Base-by-base conservation (phyloP, 53 echinoderm and acorn worm genomes). In the Holothuria scabra region DNA sequence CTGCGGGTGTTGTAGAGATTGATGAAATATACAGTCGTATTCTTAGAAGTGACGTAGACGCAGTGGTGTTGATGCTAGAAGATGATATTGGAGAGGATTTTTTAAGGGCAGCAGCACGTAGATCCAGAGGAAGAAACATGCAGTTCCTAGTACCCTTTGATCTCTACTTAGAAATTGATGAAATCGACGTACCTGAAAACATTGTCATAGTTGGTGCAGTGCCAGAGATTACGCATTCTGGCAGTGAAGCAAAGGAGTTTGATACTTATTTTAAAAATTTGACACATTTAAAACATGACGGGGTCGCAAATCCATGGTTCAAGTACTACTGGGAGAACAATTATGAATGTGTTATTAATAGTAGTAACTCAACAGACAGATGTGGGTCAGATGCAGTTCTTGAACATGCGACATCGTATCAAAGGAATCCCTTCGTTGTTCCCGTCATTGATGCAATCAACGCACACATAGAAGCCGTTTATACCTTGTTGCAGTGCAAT, bases 251-350 rank as follows among this genome's bases (percentile, higher is more conserved):
- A 0, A 28, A 66, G 23, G 76, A n/a, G n/a, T 96, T 96, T 84
- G 91, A 93, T 46, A 18, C 31, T 5, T 91, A 87, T 61, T 96
- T 93, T 76, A 85, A 52, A 76, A 46, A 21, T 52, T 74, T 91
- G 8, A 70, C 70, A 1, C 92, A 86, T n/a, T 59, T 78, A 13
- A 67, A 65, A 28, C 23, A 81, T 46, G 76, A 88, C 83, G 18
- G 49, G 7, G 23, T 52, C 8, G 81, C 80, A 6, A 75, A 96
- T 83, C 93, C 93, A 3, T 96, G 96, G 96, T 96, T 96, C 55
- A 28, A 16, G 25, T 79, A 93, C 16, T 93, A 87, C 52, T 93
- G 90, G 87, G 90, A 90, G 60, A 60, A 41, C 25, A 68, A 63
- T 11, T 92, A 86, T 59, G 12, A 56, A 9, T 92, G 92, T 59